Conservation (phyloP, 2,888 invertebrate species). For the Tinea semifulvella region DNA sequence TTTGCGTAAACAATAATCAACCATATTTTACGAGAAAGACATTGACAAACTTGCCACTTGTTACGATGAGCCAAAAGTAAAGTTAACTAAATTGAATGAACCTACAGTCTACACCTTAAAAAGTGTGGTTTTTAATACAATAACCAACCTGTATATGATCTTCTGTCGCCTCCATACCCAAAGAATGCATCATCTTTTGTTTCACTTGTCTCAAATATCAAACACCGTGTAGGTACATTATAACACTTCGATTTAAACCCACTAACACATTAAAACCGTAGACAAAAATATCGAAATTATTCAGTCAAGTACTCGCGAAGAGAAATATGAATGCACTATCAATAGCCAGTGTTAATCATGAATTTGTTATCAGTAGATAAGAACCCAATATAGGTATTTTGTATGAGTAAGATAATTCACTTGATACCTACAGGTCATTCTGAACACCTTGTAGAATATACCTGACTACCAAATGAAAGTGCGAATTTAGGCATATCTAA, state of each 20-base stretch:
- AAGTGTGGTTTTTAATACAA: no score
- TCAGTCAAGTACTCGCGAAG: neutral
- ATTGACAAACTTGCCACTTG: no score
- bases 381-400: constrained; percentile 5
- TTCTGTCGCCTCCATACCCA: neutral
- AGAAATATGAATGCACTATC: constrained; percentile 3
- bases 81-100: no score
- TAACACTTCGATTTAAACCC: neutral
- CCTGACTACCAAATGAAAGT: no score
- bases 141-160: neutral
- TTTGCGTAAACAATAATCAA: no score
- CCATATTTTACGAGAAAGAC: no score
- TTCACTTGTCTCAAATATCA: neutral
- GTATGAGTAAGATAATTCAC: no score
- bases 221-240: neutral
- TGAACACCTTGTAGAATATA: no score
- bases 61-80: no score
- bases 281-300: neutral
- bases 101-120: no score
- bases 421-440: no score
- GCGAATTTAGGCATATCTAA: no score
- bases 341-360: neutral
- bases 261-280: constrained; percentile 2
- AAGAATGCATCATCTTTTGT: constrained; percentile 4
- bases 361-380: constrained; percentile 9